Conservation (phyloP, 2,797 vertebrate genomes). For the Phataginus tricuspis region DNA sequence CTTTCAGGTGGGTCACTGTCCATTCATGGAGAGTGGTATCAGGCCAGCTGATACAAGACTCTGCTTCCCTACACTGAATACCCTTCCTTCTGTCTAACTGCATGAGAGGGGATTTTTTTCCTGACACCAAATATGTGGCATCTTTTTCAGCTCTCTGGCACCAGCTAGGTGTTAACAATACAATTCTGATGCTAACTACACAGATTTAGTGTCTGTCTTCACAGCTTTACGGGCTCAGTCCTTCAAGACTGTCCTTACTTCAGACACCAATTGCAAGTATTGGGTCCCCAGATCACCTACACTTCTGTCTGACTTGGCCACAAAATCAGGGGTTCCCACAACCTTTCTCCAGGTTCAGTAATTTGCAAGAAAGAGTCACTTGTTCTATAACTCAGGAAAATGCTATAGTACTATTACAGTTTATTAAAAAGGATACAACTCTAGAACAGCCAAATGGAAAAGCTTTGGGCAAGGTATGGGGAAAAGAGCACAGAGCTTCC, state of each 20-base stretch:
- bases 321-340: background rate
- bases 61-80: accelerated
- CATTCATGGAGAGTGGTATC: background rate
- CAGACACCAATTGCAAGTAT: background rate
- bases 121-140: background rate
- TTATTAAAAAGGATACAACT: background rate
- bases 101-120: background rate
- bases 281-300: background rate
- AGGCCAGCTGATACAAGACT: background rate
- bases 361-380: background rate
- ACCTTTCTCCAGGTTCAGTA: background rate
- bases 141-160: background rate
- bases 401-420: background rate
- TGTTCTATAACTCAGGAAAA: background rate
- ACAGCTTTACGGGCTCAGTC: too few relatives aligned
- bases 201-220: background rate
- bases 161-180: too few relatives aligned
- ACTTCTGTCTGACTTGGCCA: background rate
- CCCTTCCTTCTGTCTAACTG: background rate
- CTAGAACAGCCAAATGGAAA: background rate
- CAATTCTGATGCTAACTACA: background rate
- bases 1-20: background rate
- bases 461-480: background rate
- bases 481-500: too few relatives aligned
- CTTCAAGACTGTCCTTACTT: background rate